A percentile compares a stretch with the other conserved stretches of the same genome.
phyloP scores from a whole-genome alignment of 2,888 invertebrate species.

The Apodemia mormo region DNA sequence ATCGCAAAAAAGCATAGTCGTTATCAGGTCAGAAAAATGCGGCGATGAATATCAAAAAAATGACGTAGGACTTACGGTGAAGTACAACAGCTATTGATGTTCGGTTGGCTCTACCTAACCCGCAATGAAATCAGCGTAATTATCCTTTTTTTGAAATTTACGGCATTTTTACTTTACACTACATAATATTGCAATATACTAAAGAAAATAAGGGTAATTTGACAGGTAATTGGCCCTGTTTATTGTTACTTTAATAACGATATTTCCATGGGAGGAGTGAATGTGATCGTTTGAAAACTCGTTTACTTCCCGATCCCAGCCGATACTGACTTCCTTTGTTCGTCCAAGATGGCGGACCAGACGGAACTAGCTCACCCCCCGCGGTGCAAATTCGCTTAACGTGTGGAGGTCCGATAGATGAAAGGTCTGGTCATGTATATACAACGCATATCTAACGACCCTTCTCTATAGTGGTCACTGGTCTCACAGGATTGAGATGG shows the following conservation, averaged over 20 bases:
- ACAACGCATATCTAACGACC: conserved; percentile 6
- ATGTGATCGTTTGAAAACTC: conserved; percentile 18
- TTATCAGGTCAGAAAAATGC: no score
- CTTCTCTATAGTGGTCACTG: not conserved
- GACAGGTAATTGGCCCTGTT: conserved; percentile 11
- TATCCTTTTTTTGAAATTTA: not conserved
- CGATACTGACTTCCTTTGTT: conserved; percentile 28
- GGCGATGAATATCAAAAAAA: no score
- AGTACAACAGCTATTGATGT: no score
- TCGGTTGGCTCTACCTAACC: no score
- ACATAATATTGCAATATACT: no score
- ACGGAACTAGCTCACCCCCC: conserved; percentile 27
- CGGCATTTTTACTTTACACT: no score
- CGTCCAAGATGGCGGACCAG: conserved; percentile 33
- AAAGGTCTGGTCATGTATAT: conserved; percentile 10
- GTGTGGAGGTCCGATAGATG: conserved; percentile 23
- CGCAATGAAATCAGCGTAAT: not conserved
- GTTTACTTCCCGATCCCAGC: conserved; percentile 23
- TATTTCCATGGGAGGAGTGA: conserved; percentile 12
- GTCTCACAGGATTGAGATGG: not conserved
- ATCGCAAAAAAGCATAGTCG: no score
- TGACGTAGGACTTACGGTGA: no score
- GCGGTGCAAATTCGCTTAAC: conserved; percentile 33
- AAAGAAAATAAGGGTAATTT: not conserved
- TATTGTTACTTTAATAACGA: conserved; percentile 11